A percentile compares a stretch with the other conserved stretches of the same genome.
Conservation (phyloP, 2,113 vertebrate genomes). For the Vulpes vulpes region DNA sequence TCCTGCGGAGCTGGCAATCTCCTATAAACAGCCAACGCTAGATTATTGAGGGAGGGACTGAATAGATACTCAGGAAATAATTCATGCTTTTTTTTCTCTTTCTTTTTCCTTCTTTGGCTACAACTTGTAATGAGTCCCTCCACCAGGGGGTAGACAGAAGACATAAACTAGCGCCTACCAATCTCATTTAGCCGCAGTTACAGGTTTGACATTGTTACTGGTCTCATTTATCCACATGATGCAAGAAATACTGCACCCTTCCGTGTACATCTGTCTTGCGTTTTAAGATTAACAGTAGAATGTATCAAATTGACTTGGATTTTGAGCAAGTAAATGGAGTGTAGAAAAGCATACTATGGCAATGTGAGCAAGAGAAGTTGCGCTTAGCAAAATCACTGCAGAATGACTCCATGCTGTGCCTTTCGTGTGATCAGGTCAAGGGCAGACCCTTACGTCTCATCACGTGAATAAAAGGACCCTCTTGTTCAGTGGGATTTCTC, state of each 20-base stretch:
- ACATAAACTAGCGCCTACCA: neutral
- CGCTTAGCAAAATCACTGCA: neutral
- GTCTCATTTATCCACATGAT: neutral
- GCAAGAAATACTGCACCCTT: neutral
- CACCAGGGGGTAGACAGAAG: constrained; percentile 29
- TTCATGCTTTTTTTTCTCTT: neutral
- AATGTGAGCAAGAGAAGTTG: neutral
- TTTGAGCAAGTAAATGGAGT: neutral
- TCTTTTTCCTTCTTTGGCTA: constrained; percentile 32
- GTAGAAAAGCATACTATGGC: neutral
- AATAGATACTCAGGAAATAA: neutral
- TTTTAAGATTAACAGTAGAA: neutral
- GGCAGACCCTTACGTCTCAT: neutral
- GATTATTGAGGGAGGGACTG: neutral
- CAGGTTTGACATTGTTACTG: neutral
- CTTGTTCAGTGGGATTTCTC: neutral
- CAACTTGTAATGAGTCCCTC: constrained; percentile 42
- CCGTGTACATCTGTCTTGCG: neutral
- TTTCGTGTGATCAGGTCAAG: neutral
- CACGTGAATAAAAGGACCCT: neutral
- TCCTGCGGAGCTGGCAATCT: neutral
- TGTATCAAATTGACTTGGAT: neutral
- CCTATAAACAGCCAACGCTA: neutral
- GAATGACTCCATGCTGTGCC: neutral
- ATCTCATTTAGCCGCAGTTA: neutral